Evolutionary conservation across 2,797 vertebrate genomes (phyloP).

Genomic region (Esox masquinongy): DNA sequence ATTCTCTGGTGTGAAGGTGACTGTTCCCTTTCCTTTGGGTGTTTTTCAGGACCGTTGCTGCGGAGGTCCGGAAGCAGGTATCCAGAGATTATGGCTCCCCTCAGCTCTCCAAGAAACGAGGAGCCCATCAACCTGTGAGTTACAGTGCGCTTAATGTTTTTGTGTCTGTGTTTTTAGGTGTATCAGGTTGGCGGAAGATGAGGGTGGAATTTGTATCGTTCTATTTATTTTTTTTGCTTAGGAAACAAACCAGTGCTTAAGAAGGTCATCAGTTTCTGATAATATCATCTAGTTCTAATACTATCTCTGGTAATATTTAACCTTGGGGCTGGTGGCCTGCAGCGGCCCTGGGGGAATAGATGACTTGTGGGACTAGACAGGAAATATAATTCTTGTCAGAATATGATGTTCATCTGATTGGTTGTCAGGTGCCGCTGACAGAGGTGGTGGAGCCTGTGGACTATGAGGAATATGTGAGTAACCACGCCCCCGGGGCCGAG

Average conservation of each 20-base stretch:
- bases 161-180: background rate
- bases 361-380: background rate
- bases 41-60: slow-evolving; percentile 81
- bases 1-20: background rate
- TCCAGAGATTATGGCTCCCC: slow-evolving; percentile 89
- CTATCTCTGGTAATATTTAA: too few species aligned
- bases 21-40: slow-evolving; percentile 3
- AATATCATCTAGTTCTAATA: background rate
- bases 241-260: background rate
- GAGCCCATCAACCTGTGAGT: slow-evolving; percentile 79
- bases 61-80: slow-evolving; percentile 91
- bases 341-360: background rate
- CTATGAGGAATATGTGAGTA: slow-evolving; percentile 86
- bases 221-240: background rate
- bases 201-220: background rate
- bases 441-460: slow-evolving; percentile 90
- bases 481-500: slow-evolving; percentile 81
- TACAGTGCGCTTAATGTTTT: slow-evolving; percentile 22
- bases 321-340: background rate
- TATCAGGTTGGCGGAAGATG: background rate
- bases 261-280: background rate
- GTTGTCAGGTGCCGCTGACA: slow-evolving; percentile 82
- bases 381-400: background rate
- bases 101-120: slow-evolving; percentile 84
- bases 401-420: slow-evolving; percentile 9